Evolutionary conservation across 2,888 invertebrate genomes (phyloP), one percentile per base, ranked within the genome.

Genomic region (Spilarctia lutea): DNA sequence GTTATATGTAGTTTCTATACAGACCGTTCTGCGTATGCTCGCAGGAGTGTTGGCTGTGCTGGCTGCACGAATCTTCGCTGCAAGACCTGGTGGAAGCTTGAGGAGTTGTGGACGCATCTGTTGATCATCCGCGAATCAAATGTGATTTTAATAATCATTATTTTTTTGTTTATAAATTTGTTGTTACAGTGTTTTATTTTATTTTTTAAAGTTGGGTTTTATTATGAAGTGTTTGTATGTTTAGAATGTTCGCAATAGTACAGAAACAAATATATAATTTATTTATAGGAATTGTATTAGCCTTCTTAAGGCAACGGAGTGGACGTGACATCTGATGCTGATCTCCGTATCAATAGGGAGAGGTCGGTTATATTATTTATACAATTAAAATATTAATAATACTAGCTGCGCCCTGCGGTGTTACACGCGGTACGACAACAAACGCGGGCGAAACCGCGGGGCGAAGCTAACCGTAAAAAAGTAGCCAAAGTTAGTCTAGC

Each of bases 21-120:
- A 91, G 88, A 95, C 95, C 95, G 83, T 92, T 95, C 79, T 92
- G 93, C 65, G 89, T 75, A 20, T 92, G 90, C 67, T 94, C 94
- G 83, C 93, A 93, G 10, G 93, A 91, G 72, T 93, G 92, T 76
- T 93, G 93, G 73, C 90, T 91, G 75, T 92, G 92, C 56, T 94
- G 94, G 75, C 93, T 92, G 92, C 94, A 92, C 0, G 92, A 76
- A 60, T 94, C 95, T 71, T 94, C 95, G 79, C 87, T 90, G 89
- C 93, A 91, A 0, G 91, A 75, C 72, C 91, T 92, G 79, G 88
- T 84, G 33, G 90, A 75, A 73, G 83, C 75, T 79, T 88, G 90
- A 72, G 88, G 76, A 45, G 87, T 78, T 48, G 87, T 83, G 76
- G 86, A 83, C 60, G 91, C 83, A 94, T 94, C 94, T 95, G 94